Percentiles rank a stretch among this genome's conserved stretches.
Evolutionary conservation across 2,113 vertebrate species (phyloP).

Genomic region (Gasterosteus nipponicus): DNA sequence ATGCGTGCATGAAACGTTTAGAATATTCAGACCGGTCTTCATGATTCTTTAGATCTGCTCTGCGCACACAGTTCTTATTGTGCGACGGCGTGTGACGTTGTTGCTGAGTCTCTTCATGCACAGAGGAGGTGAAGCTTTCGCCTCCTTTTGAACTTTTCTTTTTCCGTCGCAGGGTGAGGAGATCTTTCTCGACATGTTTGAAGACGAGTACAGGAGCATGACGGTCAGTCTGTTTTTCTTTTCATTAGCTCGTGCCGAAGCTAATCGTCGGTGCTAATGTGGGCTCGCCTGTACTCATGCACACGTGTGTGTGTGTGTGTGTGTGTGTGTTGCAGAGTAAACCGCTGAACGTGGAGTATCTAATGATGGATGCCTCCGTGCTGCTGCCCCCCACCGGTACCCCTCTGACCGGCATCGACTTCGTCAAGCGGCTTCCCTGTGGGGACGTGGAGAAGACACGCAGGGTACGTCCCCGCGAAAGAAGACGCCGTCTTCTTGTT

Average conservation of each 20-base stretch:
- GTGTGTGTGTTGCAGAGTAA: slow-evolving; percentile 85
- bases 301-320: slow-evolving; percentile 11
- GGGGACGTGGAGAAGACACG: slow-evolving; percentile 96
- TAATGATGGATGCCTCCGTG: slow-evolving; percentile 99
- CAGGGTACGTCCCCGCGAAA: slow-evolving; percentile 80
- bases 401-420: slow-evolving; percentile 96
- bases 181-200: slow-evolving; percentile 99
- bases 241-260: no score
- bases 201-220: slow-evolving; percentile 98
- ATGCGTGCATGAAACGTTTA: no score
- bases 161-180: slow-evolving; percentile 89
- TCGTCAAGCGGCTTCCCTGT: slow-evolving; percentile 95
- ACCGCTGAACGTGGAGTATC: slow-evolving; percentile 96
- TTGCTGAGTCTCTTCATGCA: not conserved
- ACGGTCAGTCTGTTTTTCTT: slow-evolving; percentile 82
- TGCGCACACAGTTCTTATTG: not conserved
- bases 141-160: not conserved
- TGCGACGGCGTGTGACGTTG: not conserved
- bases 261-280: no score
- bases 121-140: not conserved
- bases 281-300: not conserved
- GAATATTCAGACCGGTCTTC: no score
- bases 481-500: no score
- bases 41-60: not conserved
- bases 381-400: slow-evolving; percentile 96